Base-by-base conservation (phyloP, 1,140 invertebrate species). In the Heliconius hewitsoni region DNA sequence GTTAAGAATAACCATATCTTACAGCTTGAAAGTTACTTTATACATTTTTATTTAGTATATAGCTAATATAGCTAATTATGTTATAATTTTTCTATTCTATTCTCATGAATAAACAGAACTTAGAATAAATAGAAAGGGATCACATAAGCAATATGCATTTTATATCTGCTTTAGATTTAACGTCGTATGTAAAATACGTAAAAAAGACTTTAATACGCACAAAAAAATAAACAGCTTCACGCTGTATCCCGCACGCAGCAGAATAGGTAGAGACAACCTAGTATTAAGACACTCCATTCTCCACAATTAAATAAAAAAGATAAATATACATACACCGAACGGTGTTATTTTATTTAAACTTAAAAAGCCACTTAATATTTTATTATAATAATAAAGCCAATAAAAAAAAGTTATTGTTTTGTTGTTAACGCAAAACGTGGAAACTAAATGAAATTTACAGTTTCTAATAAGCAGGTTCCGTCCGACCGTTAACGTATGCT, bases 381-480 rank as follows among this genome's bases (percentile, higher is more conserved):
- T 66, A 30, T 66, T 30, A 66, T 16, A 57, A 66, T 30, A 66
- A 27, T 66, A 30, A 27, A 66, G 13, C 4, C 57, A 30, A 16
- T 27, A 30, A n/a, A 30, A 66, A 27, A 11, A 0, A 37, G 0
- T 2, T 30, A 27, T 30, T 66, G 27, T 66, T 30, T 30, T 66
- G 27, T 66, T 30, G 27, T 66, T 66, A 66, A 30, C 3, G 60
- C 27, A 9, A 66, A 66, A 42, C 72, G 79, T 73, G 71, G 66
- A 52, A 75, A 66, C 73, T 77, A 42, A 77, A 81, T 77, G 66
- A 73, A 81, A 39, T 76, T 77, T 81, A 81, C 77, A 71, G 79
- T 71, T 76, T 80, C 76, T 80, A 80, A 80, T 80, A 80, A 76
- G 74, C 73, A 75, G 60, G 34, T 57, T 73, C 52, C 76, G 70